These are phyloP conservation scores for Melanchra persicariae DNA, from an alignment of 2,888 invertebrate genomes.

Conservation along the genomic window DNA sequence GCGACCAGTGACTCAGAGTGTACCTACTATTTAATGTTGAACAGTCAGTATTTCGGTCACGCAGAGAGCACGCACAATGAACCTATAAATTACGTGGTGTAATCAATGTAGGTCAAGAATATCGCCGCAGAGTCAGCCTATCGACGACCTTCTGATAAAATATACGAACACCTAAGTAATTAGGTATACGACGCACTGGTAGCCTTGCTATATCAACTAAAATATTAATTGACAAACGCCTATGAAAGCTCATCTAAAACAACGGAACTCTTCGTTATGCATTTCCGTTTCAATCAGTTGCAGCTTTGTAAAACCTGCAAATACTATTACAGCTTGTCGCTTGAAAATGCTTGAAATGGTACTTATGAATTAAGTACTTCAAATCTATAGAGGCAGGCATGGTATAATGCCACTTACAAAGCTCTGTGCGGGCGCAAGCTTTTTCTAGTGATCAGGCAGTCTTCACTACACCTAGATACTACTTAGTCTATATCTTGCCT, in stretches of 20 bases:
- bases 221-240: constrained; percentile 3
- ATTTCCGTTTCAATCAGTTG: constrained; percentile 6
- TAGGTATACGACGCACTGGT: constrained; percentile 13
- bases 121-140: constrained; percentile 15
- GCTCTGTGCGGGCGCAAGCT: constrained; percentile 55
- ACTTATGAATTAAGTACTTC: not conserved
- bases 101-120: constrained; percentile 56
- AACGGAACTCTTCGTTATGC: not conserved
- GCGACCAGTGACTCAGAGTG: not conserved
- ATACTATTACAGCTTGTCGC: not conserved
- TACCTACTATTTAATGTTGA: constrained; percentile 13
- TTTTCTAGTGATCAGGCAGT: constrained; percentile 43
- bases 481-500: constrained; percentile 76
- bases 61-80: constrained; percentile 35
- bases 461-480: constrained; percentile 59
- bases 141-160: constrained; percentile 29
- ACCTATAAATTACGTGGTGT: constrained; percentile 45
- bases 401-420: constrained; percentile 65
- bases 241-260: constrained; percentile 28
- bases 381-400: constrained; percentile 14
- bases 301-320: not conserved
- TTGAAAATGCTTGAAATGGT: constrained; percentile 3
- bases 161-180: constrained; percentile 7
- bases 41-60: constrained; percentile 31
- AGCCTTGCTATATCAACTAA: not conserved